Conservation (phyloP, 2,888 invertebrate genomes). For the Carterocephalus palaemon region DNA sequence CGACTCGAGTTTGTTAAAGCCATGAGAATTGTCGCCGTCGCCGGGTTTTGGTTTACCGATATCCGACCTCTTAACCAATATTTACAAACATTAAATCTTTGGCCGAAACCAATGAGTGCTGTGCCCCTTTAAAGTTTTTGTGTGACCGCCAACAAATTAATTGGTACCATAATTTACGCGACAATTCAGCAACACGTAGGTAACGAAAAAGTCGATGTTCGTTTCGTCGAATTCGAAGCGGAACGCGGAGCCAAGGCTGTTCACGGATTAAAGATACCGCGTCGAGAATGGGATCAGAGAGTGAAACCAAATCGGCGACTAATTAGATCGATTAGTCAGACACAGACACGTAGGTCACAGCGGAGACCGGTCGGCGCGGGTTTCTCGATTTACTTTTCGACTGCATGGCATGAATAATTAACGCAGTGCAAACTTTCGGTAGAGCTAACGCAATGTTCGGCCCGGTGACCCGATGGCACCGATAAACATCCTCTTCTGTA, state of each 20-base stretch:
- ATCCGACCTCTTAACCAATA: constrained; percentile 68
- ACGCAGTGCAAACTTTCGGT: constrained; percentile 38
- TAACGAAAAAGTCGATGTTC: constrained; percentile 19
- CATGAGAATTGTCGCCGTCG: constrained; percentile 41
- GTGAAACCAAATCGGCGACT: constrained; percentile 61
- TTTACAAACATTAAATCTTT: constrained; percentile 56
- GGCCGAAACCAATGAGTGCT: constrained; percentile 46
- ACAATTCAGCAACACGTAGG: constrained; percentile 30
- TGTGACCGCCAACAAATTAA: constrained; percentile 36
- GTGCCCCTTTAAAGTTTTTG: constrained; percentile 38
- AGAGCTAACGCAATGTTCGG: constrained; percentile 49
- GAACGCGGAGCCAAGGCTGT: constrained; percentile 50
- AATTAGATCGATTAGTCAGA: constrained; percentile 61
- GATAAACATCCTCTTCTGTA: constrained; percentile 51
- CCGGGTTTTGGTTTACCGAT: constrained; percentile 58
- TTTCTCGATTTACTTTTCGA: constrained; percentile 56
- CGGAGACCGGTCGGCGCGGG: constrained; percentile 49
- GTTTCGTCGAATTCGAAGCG: constrained; percentile 42
- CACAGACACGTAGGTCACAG: constrained; percentile 51
- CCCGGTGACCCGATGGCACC: constrained; percentile 61
- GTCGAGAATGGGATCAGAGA: constrained; percentile 50
- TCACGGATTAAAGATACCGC: constrained; percentile 47
- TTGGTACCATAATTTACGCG: constrained; percentile 36
- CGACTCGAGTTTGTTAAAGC: constrained; percentile 44
- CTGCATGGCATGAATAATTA: constrained; percentile 64